Evolutionary conservation across 2,888 invertebrate genomes (phyloP).

Genomic region (Protodeltote pygarga): DNA sequence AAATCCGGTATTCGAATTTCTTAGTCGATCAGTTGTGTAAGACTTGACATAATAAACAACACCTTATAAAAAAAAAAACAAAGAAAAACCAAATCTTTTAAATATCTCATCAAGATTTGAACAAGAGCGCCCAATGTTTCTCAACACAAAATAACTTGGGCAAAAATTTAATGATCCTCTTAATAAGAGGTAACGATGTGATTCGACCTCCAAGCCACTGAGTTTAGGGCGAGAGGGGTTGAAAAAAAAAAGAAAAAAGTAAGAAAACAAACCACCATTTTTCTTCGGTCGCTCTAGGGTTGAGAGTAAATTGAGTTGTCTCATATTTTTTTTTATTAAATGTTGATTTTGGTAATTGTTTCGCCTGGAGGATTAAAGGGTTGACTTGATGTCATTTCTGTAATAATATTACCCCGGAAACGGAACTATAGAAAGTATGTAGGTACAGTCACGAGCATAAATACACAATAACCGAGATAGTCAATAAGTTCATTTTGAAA

Average conservation of each 20-base stretch:
- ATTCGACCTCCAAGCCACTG: slow-evolving; percentile 19
- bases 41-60: too few species aligned
- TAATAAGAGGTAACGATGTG: slow-evolving; percentile 44
- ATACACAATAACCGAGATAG: too few species aligned
- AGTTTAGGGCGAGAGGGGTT: not conserved
- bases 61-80: not conserved
- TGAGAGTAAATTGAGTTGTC: slow-evolving; percentile 17
- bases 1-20: too few species aligned
- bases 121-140: slow-evolving; percentile 5
- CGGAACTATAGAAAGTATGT: too few species aligned
- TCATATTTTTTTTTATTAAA: slow-evolving; percentile 11
- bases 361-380: too few species aligned
- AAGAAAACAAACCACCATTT: slow-evolving; percentile 31
- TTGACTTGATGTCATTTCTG: too few species aligned
- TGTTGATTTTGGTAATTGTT: slow-evolving; percentile 6
- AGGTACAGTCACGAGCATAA: too few species aligned
- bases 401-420: too few species aligned
- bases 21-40: too few species aligned
- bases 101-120: slow-evolving; percentile 11
- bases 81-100: slow-evolving; percentile 18
- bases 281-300: slow-evolving; percentile 21
- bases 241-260: slow-evolving; percentile 5
- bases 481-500: too few species aligned
- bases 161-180: slow-evolving; percentile 47
- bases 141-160: slow-evolving; percentile 30